Evolutionary conservation across 2,888 invertebrate species (phyloP), one percentile per base, ranked within the genome.

Genomic region (Drosophila macrospina): DNA sequence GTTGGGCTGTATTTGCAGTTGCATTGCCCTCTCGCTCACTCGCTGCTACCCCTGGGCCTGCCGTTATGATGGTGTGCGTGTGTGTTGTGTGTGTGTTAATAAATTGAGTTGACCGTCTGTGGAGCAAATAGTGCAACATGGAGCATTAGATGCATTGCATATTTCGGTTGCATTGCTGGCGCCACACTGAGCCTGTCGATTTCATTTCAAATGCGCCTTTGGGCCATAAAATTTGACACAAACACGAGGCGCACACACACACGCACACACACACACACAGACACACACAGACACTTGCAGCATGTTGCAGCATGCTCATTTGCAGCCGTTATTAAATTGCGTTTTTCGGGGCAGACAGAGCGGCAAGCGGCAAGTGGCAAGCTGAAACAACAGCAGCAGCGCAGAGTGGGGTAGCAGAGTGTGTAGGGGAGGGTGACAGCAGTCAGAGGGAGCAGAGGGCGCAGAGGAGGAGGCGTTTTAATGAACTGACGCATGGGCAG

Each of bases 291-390:
- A 13, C 24, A 34, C 59, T 44, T 63, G 55, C 34, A 32, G 63
- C 60, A 69, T 64, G 66, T 41, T 66, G 74, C 78, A 71, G 74
- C 20, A 61, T 85, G 87, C 87, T 84, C 85, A 87, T 85, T 86
- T 86, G 85, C 80, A 80, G 86, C 54, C 77, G 87, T 87, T 86
- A 86, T 86, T 86, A 86, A 86, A 86, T 87, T 85, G 80, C 77
- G 83, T 80, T 86, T 85, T 85, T 87, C 69, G 75, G 65, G 56
- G 60, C 68, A 61, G 48, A 36, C 34, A 36, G 26, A 48, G 54
- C 26, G 28, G 28, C 28, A 30, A 30, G 36, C 11, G 28, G 44
- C 36, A 15, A 15, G 15, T 3, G 6, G n/a, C 11, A 26, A 26
- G 5, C 28, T 5, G 28, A 28, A 28, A 20, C 20, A 20, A 20